These are phyloP conservation scores for Maniola jurtina DNA, from an alignment of 1,140 invertebrate genomes.

Conservation along the genomic window DNA sequence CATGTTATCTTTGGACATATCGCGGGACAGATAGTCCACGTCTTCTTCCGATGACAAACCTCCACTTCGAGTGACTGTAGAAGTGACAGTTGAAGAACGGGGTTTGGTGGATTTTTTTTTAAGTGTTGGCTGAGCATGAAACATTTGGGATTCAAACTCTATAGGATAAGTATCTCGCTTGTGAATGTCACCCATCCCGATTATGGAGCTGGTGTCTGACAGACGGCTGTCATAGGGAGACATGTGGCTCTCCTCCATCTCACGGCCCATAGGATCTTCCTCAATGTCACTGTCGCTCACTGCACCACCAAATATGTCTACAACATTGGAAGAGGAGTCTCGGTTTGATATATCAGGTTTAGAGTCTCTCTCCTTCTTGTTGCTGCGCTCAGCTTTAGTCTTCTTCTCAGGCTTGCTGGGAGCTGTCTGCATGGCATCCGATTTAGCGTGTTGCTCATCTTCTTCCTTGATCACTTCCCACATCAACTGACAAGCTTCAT, in stretches of 20 bases:
- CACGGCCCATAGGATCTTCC: slow-evolving; percentile 85
- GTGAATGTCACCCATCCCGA: slow-evolving; percentile 79
- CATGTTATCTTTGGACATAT: slow-evolving; percentile 75
- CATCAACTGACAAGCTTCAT: slow-evolving; percentile 93
- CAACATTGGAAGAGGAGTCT: slow-evolving; percentile 53
- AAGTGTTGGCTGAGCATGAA: slow-evolving; percentile 29
- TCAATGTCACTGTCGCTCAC: slow-evolving; percentile 91
- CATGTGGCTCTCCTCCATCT: slow-evolving; percentile 88
- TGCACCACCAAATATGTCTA: slow-evolving; percentile 92
- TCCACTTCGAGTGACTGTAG: slow-evolving; percentile 41
- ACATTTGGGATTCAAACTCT: slow-evolving; percentile 59
- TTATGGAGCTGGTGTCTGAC: slow-evolving; percentile 86
- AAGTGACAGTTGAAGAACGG: slow-evolving; percentile 35
- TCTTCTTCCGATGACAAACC: slow-evolving; percentile 54
- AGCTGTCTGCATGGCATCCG: slow-evolving; percentile 68
- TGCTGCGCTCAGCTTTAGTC: slow-evolving; percentile 33
- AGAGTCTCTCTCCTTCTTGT: slow-evolving; percentile 61
- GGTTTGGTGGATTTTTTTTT: slow-evolving; percentile 35
- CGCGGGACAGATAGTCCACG: slow-evolving; percentile 47
- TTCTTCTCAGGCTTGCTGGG: slow-evolving; percentile 75
- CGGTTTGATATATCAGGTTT: neutral
- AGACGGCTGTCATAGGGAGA: slow-evolving; percentile 87
- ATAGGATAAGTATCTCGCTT: slow-evolving; percentile 35
- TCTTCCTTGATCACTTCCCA: slow-evolving; percentile 97
- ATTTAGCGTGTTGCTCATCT: slow-evolving; percentile 82